Base-by-base conservation (phyloP, 2,797 vertebrate genomes). In the Bovichtus variegatus region DNA sequence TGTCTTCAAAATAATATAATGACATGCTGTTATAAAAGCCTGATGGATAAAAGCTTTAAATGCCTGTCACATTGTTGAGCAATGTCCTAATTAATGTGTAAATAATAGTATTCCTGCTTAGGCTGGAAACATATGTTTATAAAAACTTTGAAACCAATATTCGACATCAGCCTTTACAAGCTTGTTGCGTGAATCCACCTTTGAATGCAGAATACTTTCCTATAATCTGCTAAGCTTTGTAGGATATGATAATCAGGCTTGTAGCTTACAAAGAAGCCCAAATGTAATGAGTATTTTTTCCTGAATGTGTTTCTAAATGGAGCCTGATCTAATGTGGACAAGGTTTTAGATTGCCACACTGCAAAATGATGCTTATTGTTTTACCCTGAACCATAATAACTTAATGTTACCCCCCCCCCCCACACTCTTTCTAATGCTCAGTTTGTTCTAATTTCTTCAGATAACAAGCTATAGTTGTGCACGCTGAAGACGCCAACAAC, bases 301-400 rank as follows among this genome's bases (percentile, higher is more conserved):
- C 31, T 49, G 18, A 55, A 49, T 70, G 25, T 80, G n/a, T 60
- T 69, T 77, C 6, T 38, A 64, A 78, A 72, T 25, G 23, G 46
- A 47, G 23, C 62, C 62, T 79, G 51, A 74, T 88, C 44, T 81
- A 58, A 83, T 66, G 76, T 83, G 68, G 72, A 85, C 79, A 64
- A 19, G 47, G 25, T 74, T 81, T 77, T 43, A 58, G 65, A 79
- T 72, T 62, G 50, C 71, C 83, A 38, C 46, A 4, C 19, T 25
- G 25, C 44, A 34, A 59, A 71, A 65, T 57, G 46, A 61, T 31
- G 18, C 41, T 36, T 71, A 7, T 31, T 71, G 27, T 71, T 82
- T 50, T 53, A 55, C 16, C 40, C 60, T n/a, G 34, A 75, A 66
- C 58, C 66, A 18, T 38, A 74, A 81, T 76, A 51, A 65, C 50